Base-by-base conservation (phyloP, 2,888 invertebrate species). In the Plebejus melissa region DNA sequence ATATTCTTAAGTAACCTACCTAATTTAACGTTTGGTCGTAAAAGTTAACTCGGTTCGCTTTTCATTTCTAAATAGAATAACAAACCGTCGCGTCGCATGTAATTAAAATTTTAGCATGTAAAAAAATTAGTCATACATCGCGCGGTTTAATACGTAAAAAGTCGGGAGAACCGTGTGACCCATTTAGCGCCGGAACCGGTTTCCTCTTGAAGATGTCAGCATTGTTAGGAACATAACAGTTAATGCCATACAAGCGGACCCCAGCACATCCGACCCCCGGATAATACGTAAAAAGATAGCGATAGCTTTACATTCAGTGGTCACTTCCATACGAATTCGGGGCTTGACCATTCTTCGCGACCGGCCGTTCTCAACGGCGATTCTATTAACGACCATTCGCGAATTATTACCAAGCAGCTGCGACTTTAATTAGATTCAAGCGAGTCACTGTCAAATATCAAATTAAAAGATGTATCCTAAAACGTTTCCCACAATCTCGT, bases 151-250 rank as follows among this genome's bases (percentile, higher is more conserved):
- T 65, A 78, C 69, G 78, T 87, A 90, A 90, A 89, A 90, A 90
- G 86, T 85, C 85, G 86, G 89, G 88, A 87, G 87, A 90, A 92
- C 92, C 93, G 93, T 93, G 93, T 92, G 93, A 93, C 93, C 93
- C 93, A 93, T 93, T 93, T 92, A 91, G 87, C 82, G 83, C 85
- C 86, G 86, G 86, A 92, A 93, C 93, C 93, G 93, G 93, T 93
- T 93, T 90, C 85, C 86, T 90, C 91, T 89, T 89, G 87, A 90
- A 90, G 91, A 90, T 87, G 83, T 84, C 86, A 87, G 85, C 84
- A 90, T 93, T 92, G 92, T 93, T 89, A 87, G 84, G 88, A 83
- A 86, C 84, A 89, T 85, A 90, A 89, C 88, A 91, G 90, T 90
- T 90, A 90, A 91, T 90, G 85, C 90, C 86, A 90, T 91, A 90